Percentiles rank a stretch among this genome's conserved stretches.
These are phyloP conservation scores for Bombus breviceps DNA, from an alignment of 1,140 invertebrate genomes.

Conservation along the genomic window DNA sequence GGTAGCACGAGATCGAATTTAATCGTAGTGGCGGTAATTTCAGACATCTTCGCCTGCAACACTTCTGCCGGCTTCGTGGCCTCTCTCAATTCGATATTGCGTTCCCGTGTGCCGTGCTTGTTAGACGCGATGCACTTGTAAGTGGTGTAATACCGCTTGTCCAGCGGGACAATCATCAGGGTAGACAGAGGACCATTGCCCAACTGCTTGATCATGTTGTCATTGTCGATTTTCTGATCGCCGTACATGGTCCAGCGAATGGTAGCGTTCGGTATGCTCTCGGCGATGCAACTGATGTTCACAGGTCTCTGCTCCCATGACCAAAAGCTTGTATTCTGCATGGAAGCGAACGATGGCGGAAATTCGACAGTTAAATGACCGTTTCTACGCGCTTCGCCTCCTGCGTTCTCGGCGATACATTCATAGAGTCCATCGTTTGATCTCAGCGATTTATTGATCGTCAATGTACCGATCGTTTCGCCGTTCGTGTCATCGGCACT, in stretches of 20 bases:
- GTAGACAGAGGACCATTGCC: conserved; percentile 88
- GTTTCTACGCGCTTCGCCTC: conserved; percentile 88
- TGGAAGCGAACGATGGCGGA: conserved; percentile 90
- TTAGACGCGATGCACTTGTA: conserved; percentile 94
- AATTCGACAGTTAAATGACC: conserved; percentile 94
- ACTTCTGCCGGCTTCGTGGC: conserved; percentile 85
- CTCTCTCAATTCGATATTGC: conserved; percentile 88
- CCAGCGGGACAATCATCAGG: conserved; percentile 86
- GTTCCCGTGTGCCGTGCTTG: conserved; percentile 86
- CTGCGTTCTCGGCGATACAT: conserved; percentile 92
- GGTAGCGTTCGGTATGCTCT: conserved; percentile 95
- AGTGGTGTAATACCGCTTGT: conserved; percentile 86
- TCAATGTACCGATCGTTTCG: conserved; percentile 86
- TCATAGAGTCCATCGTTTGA: conserved; percentile 94
- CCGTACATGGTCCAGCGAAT: conserved; percentile 89
- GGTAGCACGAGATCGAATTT: conserved; percentile 90
- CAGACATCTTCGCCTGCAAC: conserved; percentile 84
- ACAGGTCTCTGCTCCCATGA: conserved; percentile 91
- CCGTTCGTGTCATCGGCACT: conserved; percentile 83
- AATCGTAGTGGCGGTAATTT: conserved; percentile 92
- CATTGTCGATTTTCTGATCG: conserved; percentile 82
- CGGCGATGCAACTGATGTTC: conserved; percentile 94
- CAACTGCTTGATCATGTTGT: conserved; percentile 84
- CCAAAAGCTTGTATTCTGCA: conserved; percentile 88
- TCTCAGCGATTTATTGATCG: conserved; percentile 82